Evolutionary conservation across 1,140 invertebrate genomes (phyloP), one percentile per base, ranked within the genome.

Genomic region (Caenorhabditis tropicalis): DNA sequence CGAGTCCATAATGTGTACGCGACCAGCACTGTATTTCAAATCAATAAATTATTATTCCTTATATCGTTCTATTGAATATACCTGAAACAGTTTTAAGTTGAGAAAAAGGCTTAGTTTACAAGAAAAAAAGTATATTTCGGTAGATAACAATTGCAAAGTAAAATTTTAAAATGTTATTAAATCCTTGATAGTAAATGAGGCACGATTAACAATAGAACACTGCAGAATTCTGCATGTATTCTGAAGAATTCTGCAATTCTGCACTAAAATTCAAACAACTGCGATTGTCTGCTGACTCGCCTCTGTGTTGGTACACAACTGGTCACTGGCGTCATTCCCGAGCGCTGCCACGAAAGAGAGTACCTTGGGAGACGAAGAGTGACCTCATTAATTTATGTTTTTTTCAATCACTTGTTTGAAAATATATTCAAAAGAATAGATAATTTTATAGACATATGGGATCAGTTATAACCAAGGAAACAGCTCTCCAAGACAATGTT

Each of bases 381-480:
- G 58, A 65, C 58, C 58, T 36, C 3, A 33, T 65, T 65, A 65
- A 65, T 65, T 56, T 4, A 56, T 2, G n/a, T 12, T 7, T 27
- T 16, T 4, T 27, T 29, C 9, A 56, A 56, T 12, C 24, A 56
- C 7, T 56, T 10, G 15, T 21, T 27, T 56, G 9, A 10, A 2
- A 10, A 10, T 56, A n/a, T n/a, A n/a, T n/a, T n/a, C n/a, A n/a
- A n/a, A n/a, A 6, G 19, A 56, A 65, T 65, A 65, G 1, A 1
- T 3, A 33, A 19, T 74, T 19, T 74, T 74, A 43, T n/a, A 74
- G 65, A 43, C 65, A 74, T 24, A 85, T 85, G 84, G 84, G 84
- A 12, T 82, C 82, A 49, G 60, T 79, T 12, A 85, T 85, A 58
- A 85, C 56, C 60, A 65, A 60, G 16, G 80, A 82, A 33, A 49